A percentile compares a stretch with the other conserved stretches of the same genome.
Evolutionary conservation across 1,140 invertebrate species (phyloP).

Genomic region (Trigoniulus corallinus): DNA sequence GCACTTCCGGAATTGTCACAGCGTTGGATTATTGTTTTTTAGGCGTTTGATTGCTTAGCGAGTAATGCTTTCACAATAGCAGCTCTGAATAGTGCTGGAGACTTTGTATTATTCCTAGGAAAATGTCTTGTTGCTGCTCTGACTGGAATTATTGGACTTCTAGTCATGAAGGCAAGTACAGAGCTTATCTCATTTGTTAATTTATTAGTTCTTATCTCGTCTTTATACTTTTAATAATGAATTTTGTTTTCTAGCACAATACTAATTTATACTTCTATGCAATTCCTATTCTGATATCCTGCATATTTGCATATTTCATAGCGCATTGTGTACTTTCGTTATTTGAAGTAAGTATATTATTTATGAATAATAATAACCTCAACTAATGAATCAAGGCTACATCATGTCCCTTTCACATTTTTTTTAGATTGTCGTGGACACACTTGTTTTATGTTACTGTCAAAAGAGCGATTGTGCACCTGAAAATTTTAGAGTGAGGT

Average conservation of each 20-base stretch:
- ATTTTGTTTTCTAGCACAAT: constrained; percentile 11
- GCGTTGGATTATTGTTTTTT: neutral
- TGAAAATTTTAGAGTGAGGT: neutral
- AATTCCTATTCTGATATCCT: constrained; percentile 25
- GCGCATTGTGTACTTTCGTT: constrained; percentile 27
- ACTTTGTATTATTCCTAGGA: constrained; percentile 27
- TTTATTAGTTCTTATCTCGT: neutral
- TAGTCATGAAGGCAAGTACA: constrained; percentile 23
- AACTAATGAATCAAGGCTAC: neutral
- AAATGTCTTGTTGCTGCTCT: constrained; percentile 24
- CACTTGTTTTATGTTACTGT: constrained; percentile 28
- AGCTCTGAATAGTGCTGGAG: constrained; percentile 27
- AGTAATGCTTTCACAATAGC: constrained; percentile 15
- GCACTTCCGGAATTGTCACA: constrained; percentile 10
- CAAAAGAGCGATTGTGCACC: constrained; percentile 17
- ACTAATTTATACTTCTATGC: constrained; percentile 25
- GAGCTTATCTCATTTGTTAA: neutral
- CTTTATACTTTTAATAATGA: neutral
- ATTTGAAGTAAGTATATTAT: constrained; percentile 23
- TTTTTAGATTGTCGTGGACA: constrained; percentile 29
- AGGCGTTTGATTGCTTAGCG: neutral
- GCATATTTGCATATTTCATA: constrained; percentile 26
- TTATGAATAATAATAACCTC: neutral
- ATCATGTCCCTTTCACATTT: neutral
- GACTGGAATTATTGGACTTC: constrained; percentile 20